Evolutionary conservation across 1,140 invertebrate genomes (phyloP).

Genomic region (Cydia pomonella): DNA sequence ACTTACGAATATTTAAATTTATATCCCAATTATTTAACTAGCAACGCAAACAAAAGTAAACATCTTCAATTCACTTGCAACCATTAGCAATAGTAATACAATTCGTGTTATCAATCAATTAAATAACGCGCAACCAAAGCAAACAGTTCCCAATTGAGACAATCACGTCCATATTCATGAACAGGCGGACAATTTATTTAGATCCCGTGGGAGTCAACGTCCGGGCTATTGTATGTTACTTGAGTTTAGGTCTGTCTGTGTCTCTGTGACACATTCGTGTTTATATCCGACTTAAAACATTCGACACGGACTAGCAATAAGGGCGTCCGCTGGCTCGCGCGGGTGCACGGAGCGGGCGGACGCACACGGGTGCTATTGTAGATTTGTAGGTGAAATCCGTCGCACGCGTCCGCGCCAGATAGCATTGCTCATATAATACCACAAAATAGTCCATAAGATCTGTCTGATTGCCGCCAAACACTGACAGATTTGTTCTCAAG

Average conservation of each 20-base stretch:
- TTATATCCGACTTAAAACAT: not conserved
- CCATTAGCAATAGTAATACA: not conserved
- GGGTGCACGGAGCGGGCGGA: no score
- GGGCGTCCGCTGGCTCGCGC: no score
- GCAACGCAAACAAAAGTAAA: not conserved
- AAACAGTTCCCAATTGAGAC: constrained; percentile 53
- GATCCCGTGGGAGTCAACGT: not conserved
- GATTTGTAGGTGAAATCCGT: no score
- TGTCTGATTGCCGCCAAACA: no score
- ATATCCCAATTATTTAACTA: not conserved
- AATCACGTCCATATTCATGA: constrained; percentile 44
- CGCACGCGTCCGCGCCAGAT: no score
- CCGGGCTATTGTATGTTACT: constrained; percentile 3
- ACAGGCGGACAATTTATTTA: not conserved
- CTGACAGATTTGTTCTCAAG: no score
- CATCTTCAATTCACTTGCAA: not conserved
- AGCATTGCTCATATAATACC: no score
- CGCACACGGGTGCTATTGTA: no score
- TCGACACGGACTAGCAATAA: not conserved
- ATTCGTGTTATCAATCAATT: constrained; percentile 13
- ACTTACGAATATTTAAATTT: no score
- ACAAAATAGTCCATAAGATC: no score
- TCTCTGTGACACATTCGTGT: not conserved
- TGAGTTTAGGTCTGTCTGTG: not conserved
- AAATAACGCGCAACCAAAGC: constrained; percentile 15